These are phyloP conservation scores for Watsonalla binaria DNA, from an alignment of 2,888 invertebrate species.

Conservation along the genomic window DNA sequence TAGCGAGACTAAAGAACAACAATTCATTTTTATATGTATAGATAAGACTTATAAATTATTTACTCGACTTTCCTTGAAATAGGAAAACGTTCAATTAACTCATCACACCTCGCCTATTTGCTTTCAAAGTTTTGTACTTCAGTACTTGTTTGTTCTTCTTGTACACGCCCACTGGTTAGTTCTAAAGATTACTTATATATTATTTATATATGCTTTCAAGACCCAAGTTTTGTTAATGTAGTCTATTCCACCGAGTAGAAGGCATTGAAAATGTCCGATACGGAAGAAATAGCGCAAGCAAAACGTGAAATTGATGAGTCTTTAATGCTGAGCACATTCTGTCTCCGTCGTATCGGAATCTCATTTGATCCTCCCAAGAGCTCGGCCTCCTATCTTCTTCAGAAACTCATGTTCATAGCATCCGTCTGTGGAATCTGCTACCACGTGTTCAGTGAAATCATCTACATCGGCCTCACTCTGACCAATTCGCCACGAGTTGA, in stretches of 20 bases:
- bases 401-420: slow-evolving; percentile 47
- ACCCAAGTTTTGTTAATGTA: background rate
- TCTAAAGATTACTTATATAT: slow-evolving; percentile 11
- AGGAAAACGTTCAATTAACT: slow-evolving; percentile 19
- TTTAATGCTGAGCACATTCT: slow-evolving; percentile 47
- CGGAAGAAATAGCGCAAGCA: slow-evolving; percentile 33
- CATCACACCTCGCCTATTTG: slow-evolving; percentile 18
- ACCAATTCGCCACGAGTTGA: slow-evolving; percentile 63
- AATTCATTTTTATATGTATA: too few relatives aligned
- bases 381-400: slow-evolving; percentile 31
- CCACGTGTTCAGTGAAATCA: slow-evolving; percentile 66
- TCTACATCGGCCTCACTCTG: slow-evolving; percentile 58
- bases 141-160: slow-evolving; percentile 18
- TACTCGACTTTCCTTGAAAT: slow-evolving; percentile 6
- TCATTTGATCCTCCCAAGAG: slow-evolving; percentile 45
- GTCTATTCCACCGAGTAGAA: slow-evolving; percentile 18
- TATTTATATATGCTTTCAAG: background rate
- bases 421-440: slow-evolving; percentile 55
- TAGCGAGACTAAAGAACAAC: too few relatives aligned
- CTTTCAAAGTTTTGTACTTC: slow-evolving; percentile 22
- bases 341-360: slow-evolving; percentile 58
- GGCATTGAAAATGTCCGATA: slow-evolving; percentile 37
- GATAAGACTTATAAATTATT: background rate
- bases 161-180: slow-evolving; percentile 17
- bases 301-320: slow-evolving; percentile 58